Base-by-base conservation (phyloP, 1,140 invertebrate species). In the Galleria mellonella region DNA sequence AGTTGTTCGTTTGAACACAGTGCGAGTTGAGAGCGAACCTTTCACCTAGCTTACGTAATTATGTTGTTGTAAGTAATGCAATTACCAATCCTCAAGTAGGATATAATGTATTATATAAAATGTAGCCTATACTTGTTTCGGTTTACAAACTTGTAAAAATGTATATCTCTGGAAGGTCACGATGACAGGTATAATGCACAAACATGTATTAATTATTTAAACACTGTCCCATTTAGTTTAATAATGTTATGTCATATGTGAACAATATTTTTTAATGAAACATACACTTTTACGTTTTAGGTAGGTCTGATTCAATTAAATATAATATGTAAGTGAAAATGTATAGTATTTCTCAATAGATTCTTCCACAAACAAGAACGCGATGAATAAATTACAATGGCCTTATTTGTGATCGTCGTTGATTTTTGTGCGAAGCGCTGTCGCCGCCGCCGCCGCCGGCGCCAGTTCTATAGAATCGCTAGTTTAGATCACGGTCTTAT, bases 261-360 rank as follows among this genome's bases (percentile, higher is more conserved):
- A 83, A 83, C 75, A 79, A 78, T 79, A 71, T 69, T 69, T 66
- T 70, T 61, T 58, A 64, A 73, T 65, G 50, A 59, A 67, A 58
- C 50, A 58, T 70, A 64, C 59, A 60, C 45, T 62, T 48, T 72
- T 72, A 68, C 48, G 65, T 82, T 81, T 67, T 84, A 84, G 81
- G 74, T 84, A 84, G 78, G 81, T 69, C 66, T 62, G 69, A 81
- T 84, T 76, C 76, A 79, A 81, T 84, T 81, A 72, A 23, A 23
- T 71, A 79, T 46, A 47, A 40, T 27, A 62, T 77, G 48, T 84
- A 84, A 84, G 81, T 70, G 65, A 84, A 81, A 83, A 53, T 81
- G 76, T 81, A 81, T 76, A 77, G 70, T 78, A 72, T 64, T 62
- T 74, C 66, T 65, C 63, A 71, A 73, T 76, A 72, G 70, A 67